These are phyloP conservation scores for Lasioglossum leucozonium DNA, from an alignment of 2,888 invertebrate genomes.

Conservation along the genomic window DNA sequence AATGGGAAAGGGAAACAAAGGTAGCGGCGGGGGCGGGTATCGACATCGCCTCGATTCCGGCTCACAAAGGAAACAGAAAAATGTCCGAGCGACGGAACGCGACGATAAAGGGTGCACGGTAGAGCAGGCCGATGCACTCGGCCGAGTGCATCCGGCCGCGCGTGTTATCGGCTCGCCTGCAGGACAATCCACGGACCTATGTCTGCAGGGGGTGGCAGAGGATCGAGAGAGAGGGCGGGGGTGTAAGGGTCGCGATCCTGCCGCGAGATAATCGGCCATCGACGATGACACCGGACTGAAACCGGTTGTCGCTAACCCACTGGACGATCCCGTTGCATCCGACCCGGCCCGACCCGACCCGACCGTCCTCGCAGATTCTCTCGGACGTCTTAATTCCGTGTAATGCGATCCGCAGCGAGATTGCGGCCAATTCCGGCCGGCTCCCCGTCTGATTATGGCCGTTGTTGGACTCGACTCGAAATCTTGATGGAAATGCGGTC, in stretches of 20 bases:
- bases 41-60: conserved; percentile 41
- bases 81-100: conserved; percentile 39
- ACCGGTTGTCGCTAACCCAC: conserved; percentile 49
- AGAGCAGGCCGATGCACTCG: conserved; percentile 23
- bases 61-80: conserved; percentile 56
- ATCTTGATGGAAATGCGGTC: conserved; percentile 19
- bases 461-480: neutral
- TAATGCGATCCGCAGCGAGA: conserved; percentile 50
- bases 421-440: conserved; percentile 8
- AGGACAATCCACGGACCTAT: conserved; percentile 25
- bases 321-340: conserved; percentile 19
- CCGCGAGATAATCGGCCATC: conserved; percentile 51
- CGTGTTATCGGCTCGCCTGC: conserved; percentile 52
- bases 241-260: conserved; percentile 27
- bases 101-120: conserved; percentile 46
- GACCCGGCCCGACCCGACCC: conserved; percentile 7
- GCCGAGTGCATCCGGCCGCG: conserved; percentile 29
- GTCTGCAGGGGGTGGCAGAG: neutral
- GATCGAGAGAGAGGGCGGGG: neutral
- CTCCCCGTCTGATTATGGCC: neutral
- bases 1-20: conserved; percentile 34
- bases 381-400: conserved; percentile 55
- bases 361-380: neutral
- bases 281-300: conserved; percentile 40
- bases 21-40: conserved; percentile 17